Conservation (phyloP, 2,113 vertebrate species). For the Pontoporia blainvillei region DNA sequence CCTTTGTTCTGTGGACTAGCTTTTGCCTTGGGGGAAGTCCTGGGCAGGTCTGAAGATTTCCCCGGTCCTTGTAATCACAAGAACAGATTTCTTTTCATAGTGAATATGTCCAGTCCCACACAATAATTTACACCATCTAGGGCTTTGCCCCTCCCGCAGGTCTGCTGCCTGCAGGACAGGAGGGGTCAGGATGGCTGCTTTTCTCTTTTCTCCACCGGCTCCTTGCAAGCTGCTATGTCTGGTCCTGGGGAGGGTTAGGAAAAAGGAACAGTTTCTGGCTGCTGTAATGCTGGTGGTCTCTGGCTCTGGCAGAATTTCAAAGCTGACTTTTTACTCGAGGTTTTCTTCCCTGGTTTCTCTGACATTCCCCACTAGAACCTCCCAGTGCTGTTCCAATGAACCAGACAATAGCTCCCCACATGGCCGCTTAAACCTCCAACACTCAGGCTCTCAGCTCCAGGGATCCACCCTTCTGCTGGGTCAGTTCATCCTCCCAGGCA, state of each 20-base stretch:
- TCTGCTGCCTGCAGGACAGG: background rate
- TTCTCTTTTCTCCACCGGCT: background rate
- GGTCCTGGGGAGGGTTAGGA: background rate
- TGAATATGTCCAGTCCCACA: background rate
- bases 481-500: background rate
- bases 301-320: background rate
- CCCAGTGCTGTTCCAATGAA: background rate
- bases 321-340: background rate
- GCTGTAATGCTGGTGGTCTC: background rate
- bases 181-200: fast-evolving
- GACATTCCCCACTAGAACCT: background rate
- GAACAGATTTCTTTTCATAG: background rate
- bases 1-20: background rate
- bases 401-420: background rate
- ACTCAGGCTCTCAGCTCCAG: background rate
- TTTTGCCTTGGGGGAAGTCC: background rate
- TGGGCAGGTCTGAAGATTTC: background rate
- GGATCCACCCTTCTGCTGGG: background rate
- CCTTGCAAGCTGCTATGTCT: background rate
- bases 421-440: background rate
- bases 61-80: background rate
- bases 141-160: background rate
- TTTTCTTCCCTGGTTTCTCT: background rate
- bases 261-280: background rate
- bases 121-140: background rate